Conservation (phyloP, 1,140 invertebrate species). For the Riptortus pedestris region DNA sequence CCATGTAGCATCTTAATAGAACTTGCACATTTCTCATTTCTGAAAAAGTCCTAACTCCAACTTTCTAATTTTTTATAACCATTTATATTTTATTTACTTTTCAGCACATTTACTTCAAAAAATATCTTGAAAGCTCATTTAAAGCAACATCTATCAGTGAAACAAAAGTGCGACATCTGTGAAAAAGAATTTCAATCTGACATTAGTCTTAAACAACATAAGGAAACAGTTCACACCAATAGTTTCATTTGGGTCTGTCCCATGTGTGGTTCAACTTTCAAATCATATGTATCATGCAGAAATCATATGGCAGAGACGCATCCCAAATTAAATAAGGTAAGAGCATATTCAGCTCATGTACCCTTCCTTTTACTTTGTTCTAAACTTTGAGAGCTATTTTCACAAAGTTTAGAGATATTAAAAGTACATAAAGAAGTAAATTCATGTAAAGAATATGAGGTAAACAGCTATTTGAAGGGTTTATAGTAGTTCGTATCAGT, state of each 20-base stretch:
- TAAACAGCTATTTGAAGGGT: too few species aligned
- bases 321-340: too few species aligned
- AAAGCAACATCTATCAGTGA: slow-evolving; percentile 44
- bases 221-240: slow-evolving; percentile 46
- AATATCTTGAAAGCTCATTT: slow-evolving; percentile 53
- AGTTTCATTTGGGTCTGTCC: slow-evolving; percentile 56
- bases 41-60: neutral
- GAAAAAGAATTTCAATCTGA: slow-evolving; percentile 48
- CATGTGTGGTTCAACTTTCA: slow-evolving; percentile 60
- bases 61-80: neutral
- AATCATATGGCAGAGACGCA: too few species aligned
- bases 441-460: too few species aligned
- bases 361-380: too few species aligned
- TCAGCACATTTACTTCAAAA: slow-evolving; percentile 47
- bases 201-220: slow-evolving; percentile 52
- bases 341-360: too few species aligned
- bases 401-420: too few species aligned
- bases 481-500: too few species aligned
- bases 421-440: too few species aligned
- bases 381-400: too few species aligned
- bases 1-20: neutral
- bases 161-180: slow-evolving; percentile 40
- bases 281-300: slow-evolving; percentile 52
- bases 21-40: neutral
- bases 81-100: slow-evolving; percentile 26